These are phyloP conservation scores for Onychomys leucogaster DNA, from an alignment of 2,797 vertebrate genomes.

Conservation along the genomic window DNA sequence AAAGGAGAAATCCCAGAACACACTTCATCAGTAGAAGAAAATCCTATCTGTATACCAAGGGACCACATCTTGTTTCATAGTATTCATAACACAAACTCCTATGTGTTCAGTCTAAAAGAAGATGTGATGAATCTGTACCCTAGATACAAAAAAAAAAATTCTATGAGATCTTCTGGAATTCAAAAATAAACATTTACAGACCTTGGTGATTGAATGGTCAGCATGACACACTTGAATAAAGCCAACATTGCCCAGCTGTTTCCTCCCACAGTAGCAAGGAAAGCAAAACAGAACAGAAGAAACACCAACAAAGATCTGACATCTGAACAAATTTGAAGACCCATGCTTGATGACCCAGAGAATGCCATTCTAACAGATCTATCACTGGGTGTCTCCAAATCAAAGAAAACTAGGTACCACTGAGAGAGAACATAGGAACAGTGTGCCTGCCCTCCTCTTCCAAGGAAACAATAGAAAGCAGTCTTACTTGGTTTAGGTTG, in stretches of 20 bases:
- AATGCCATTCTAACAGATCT: not conserved
- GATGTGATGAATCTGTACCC: not conserved
- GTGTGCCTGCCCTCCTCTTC: not conserved
- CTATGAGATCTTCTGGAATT: conserved; percentile 54
- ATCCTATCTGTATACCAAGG: not conserved
- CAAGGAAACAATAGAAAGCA: not conserved
- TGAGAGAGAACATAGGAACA: not conserved
- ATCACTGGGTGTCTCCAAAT: not conserved
- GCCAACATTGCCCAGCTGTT: conserved; percentile 64
- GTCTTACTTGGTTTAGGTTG: not conserved
- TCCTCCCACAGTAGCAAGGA: not conserved
- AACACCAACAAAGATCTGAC: conserved; percentile 21
- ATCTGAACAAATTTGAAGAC: conserved; percentile 61
- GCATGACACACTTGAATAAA: conserved; percentile 46
- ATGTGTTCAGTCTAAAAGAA: not conserved
- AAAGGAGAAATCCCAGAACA: not conserved
- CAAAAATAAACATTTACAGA: conserved; percentile 63
- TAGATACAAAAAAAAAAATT: conserved; percentile 42
- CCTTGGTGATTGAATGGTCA: conserved; percentile 53
- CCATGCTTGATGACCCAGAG: conserved; percentile 31
- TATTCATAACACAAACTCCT: not conserved
- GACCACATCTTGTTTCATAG: not conserved
- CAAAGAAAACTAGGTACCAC: not conserved
- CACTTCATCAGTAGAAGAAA: not conserved
- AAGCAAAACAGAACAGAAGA: not conserved